phyloP scores from a whole-genome alignment of 2,888 invertebrate genomes.

The Epinotia demarniana region DNA sequence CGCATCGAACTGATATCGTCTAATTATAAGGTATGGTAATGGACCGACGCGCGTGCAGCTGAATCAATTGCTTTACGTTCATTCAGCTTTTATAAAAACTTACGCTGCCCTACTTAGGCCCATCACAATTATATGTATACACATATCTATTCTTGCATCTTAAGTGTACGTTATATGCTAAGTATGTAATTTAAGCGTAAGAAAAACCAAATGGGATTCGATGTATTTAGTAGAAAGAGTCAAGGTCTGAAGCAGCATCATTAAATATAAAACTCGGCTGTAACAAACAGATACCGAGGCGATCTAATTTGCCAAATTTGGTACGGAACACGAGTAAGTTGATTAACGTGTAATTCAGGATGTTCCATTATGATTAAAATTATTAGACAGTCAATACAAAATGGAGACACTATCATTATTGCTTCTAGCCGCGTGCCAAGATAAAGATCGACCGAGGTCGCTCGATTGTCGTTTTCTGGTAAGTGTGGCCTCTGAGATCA shows the following conservation, averaged over 20 bases:
- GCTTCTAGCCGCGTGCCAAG: slow-evolving; percentile 57
- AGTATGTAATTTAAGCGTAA: slow-evolving; percentile 27
- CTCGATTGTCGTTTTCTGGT: slow-evolving; percentile 60
- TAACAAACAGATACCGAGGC: no score
- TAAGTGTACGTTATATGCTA: slow-evolving; percentile 9
- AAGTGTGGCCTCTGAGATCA: slow-evolving; percentile 61
- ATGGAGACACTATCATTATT: slow-evolving; percentile 60
- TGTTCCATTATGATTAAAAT: slow-evolving; percentile 40
- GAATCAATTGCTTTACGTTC: slow-evolving; percentile 58
- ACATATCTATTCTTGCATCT: neutral
- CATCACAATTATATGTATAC: slow-evolving; percentile 4
- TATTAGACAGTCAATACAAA: slow-evolving; percentile 37
- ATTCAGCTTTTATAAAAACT: slow-evolving; percentile 52
- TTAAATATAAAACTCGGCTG: no score
- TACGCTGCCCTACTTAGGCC: slow-evolving; percentile 21
- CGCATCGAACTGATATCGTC: slow-evolving; percentile 81
- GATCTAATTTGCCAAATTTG: neutral
- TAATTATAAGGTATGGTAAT: slow-evolving; percentile 80
- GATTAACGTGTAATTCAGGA: slow-evolving; percentile 42
- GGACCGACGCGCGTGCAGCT: slow-evolving; percentile 59
- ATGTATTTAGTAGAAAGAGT: slow-evolving; percentile 19
- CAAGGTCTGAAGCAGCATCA: neutral
- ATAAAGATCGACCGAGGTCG: slow-evolving; percentile 65
- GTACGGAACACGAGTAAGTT: neutral
- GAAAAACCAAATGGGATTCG: slow-evolving; percentile 19